phyloP scores from a whole-genome alignment of 2,888 invertebrate genomes.

The Hypomecis atomaria region DNA sequence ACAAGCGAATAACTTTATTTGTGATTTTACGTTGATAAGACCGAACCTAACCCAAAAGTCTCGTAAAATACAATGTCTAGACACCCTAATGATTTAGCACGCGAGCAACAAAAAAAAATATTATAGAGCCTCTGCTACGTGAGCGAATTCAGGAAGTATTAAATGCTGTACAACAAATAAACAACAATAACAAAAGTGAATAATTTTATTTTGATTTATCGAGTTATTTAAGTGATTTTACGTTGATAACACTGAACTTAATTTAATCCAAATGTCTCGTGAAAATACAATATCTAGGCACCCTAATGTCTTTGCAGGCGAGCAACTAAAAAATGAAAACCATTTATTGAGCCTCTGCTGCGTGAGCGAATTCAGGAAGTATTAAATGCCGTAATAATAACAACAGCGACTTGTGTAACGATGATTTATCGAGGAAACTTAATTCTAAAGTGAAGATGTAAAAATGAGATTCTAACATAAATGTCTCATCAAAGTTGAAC shows the following conservation, averaged over 20 bases:
- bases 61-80: constrained; percentile 25
- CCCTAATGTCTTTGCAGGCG: constrained; percentile 25
- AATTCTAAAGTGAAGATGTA: not conserved
- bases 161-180: not conserved
- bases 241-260: constrained; percentile 25
- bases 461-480: constrained; percentile 6
- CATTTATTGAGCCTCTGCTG: constrained; percentile 3
- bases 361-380: constrained; percentile 1
- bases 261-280: constrained; percentile 26
- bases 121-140: no score
- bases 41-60: constrained; percentile 14
- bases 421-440: no score
- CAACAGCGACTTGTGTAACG: no score
- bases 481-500: constrained; percentile 27
- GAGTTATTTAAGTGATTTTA: constrained; percentile 30
- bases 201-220: no score
- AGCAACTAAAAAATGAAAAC: constrained; percentile 30
- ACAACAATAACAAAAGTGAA: not conserved
- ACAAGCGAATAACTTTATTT: no score
- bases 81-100: constrained; percentile 19
- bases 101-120: constrained; percentile 31
- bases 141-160: no score
- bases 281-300: constrained; percentile 30
- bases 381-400: not conserved
- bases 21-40: constrained; percentile 5